phyloP scores from a whole-genome alignment of 2,113 vertebrate genomes.

The Rhynchomys soricoides region DNA sequence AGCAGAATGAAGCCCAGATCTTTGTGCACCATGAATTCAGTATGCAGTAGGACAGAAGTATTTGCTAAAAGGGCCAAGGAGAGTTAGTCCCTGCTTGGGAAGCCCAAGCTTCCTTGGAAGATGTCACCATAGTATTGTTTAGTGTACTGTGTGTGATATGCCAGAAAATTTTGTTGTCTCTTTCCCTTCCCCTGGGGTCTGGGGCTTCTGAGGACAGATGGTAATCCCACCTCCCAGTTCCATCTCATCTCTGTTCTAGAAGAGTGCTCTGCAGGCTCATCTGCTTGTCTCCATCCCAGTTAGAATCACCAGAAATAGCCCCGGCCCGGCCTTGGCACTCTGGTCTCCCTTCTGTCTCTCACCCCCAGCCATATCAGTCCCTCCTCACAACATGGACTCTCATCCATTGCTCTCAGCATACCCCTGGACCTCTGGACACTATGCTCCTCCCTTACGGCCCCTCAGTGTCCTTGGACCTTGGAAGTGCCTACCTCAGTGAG shows the following conservation, averaged over 20 bases:
- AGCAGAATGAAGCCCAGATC: conserved; percentile 18
- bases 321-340: background rate
- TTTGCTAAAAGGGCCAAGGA: background rate
- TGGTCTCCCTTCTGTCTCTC: background rate
- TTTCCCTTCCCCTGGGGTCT: background rate
- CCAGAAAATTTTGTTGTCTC: background rate
- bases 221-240: background rate
- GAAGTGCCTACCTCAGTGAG: background rate
- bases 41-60: background rate
- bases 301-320: background rate
- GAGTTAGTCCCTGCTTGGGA: background rate
- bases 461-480: background rate
- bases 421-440: background rate
- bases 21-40: background rate
- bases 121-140: background rate
- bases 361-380: background rate
- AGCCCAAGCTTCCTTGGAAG: conserved; percentile 1
- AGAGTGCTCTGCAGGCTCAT: background rate
- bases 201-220: background rate
- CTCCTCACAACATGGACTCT: background rate
- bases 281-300: background rate
- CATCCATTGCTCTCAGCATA: background rate
- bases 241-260: background rate
- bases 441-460: too few relatives aligned
- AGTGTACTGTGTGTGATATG: background rate